Base-by-base conservation (phyloP, 2,113 vertebrate species). In the Mixornis gularis region DNA sequence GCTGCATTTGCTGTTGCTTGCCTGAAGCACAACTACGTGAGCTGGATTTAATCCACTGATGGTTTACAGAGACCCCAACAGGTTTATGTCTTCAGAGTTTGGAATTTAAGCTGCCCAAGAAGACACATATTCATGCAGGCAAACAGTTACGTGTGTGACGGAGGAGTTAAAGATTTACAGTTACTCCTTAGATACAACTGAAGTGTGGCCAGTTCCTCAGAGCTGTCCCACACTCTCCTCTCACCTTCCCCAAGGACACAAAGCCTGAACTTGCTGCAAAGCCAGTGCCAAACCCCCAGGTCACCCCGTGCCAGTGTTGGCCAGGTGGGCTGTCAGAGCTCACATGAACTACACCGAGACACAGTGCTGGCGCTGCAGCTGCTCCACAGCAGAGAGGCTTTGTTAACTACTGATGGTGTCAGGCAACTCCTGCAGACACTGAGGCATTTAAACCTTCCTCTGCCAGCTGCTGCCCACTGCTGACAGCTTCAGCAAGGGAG, bases 281-380 rank as follows among this genome's bases (percentile, higher is more conserved):
- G 62, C 38, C 68, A n/a, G 12, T 12, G 59, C 81, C 76, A 78
- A 51, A 5, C 2, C 17, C 59, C n/a, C 63, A 13, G 72, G 34
- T 24, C 24, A 24, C 3, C 22, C 36, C 0, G 0, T 43, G 48
- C 76, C 27, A 12, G 60, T 12, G 68, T 29, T 48, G 13, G 59
- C 60, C 92, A 66, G 32, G 36, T 15, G 38, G 21, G 21, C 36
- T 15, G 40, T 20, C 80, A 36, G 34, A 59, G 70, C 48, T 25
- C 32, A 41, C 71, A 7, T 0, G 19, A 41, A 18, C 58, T n/a
- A 4, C 55, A 14, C 13, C 11, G 16, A 14, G 41, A 12, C 30
- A n/a, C 19, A 7, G 12, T 0, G 48, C 0, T 34, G 41, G 43
- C 2, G 3, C 32, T 46, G 53, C 73, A 64, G 10, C 55, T 6